These are phyloP conservation scores for Circaetus cinerascens DNA, from an alignment of 2,113 vertebrate species.

Conservation along the genomic window DNA sequence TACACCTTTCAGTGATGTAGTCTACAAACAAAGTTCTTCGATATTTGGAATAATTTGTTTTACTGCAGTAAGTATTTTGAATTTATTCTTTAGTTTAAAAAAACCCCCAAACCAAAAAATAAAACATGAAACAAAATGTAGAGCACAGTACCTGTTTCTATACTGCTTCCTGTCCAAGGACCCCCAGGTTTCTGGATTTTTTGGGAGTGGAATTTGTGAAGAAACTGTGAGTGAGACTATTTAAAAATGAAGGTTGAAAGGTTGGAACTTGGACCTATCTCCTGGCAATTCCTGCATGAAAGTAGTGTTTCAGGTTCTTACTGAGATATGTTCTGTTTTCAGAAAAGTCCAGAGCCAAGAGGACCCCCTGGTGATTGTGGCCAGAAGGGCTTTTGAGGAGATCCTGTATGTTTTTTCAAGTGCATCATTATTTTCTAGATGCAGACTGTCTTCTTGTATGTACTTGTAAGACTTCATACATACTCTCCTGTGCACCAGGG, in stretches of 20 bases:
- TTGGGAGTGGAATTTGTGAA: background rate
- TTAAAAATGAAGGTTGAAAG: background rate
- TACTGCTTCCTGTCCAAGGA: background rate
- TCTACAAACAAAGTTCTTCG: background rate
- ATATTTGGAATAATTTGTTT: background rate
- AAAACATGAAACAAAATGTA: background rate
- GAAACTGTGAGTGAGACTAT: background rate
- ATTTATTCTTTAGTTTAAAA: background rate
- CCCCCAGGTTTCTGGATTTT: background rate
- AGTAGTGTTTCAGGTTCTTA: background rate
- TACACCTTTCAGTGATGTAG: background rate
- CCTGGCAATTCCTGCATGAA: background rate
- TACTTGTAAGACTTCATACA: background rate
- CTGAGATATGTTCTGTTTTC: background rate
- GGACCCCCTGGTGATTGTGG: slow-evolving; percentile 47
- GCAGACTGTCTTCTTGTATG: background rate
- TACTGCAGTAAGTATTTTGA: background rate
- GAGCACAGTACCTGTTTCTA: background rate
- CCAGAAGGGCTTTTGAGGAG: slow-evolving; percentile 33
- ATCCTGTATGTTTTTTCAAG: slow-evolving; percentile 26
- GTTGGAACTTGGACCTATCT: background rate
- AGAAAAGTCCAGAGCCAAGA: slow-evolving; percentile 52
- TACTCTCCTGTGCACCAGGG: background rate
- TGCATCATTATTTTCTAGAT: background rate
- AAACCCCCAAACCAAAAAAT: background rate